Conservation (phyloP, 2,888 invertebrate species). For the Conchocele bisecta region DNA sequence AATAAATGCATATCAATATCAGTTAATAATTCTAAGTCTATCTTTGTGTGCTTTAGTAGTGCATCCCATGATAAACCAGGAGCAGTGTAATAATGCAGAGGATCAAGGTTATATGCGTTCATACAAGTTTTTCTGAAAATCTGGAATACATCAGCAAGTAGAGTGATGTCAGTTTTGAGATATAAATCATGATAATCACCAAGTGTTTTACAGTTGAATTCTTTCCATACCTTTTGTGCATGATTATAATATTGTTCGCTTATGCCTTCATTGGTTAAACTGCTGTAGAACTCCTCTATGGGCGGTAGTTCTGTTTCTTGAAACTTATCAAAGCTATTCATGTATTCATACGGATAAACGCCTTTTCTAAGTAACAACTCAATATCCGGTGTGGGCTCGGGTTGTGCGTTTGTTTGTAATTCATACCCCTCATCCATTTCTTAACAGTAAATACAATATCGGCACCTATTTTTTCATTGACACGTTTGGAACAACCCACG, state of each 20-base stretch:
- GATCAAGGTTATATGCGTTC: conserved; percentile 67
- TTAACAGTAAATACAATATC: no score
- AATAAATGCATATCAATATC: conserved; percentile 71
- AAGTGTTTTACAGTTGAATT: conserved; percentile 56
- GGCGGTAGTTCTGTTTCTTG: conserved; percentile 51
- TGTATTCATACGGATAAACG: conserved; percentile 32
- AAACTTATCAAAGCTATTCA: conserved; percentile 5
- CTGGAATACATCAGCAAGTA: conserved; percentile 77
- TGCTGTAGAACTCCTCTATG: conserved; percentile 46
- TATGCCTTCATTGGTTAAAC: conserved; percentile 33
- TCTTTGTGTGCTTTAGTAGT: conserved; percentile 58
- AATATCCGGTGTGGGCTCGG: conserved; percentile 4
- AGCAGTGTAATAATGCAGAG: conserved; percentile 67
- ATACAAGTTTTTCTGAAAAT: conserved; percentile 69
- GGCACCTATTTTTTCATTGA: no score
- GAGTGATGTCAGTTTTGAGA: conserved; percentile 68
- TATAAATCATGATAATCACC: conserved; percentile 49
- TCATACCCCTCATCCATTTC: no score
- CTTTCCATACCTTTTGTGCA: conserved; percentile 49
- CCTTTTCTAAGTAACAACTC: conserved; percentile 11
- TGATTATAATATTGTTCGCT: conserved; percentile 60
- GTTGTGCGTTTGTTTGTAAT: no score
- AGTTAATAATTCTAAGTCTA: conserved; percentile 67
- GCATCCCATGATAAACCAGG: conserved; percentile 67
- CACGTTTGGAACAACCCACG: no score